Conservation (phyloP, 2,797 vertebrate species). For the Acomys russatus region DNA sequence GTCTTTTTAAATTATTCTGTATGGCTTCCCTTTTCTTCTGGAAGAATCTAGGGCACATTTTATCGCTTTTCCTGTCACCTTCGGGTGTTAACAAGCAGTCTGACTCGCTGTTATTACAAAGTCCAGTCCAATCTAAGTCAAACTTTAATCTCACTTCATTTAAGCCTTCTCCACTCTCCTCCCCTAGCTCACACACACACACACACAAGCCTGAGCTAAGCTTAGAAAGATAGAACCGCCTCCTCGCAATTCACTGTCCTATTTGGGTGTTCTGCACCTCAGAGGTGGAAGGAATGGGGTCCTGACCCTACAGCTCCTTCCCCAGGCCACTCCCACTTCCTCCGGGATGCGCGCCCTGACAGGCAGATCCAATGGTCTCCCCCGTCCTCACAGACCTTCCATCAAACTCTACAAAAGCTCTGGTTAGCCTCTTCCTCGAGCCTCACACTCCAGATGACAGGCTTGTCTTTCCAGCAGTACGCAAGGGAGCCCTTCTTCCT, state of each 20-base stretch:
- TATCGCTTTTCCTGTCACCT: conserved; percentile 58
- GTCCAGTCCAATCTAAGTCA: conserved; percentile 39
- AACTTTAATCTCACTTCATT: conserved; percentile 7
- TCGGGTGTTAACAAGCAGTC: conserved; percentile 62
- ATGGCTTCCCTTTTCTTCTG: conserved; percentile 28
- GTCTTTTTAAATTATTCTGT: conserved; percentile 64
- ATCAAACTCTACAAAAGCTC: background rate
- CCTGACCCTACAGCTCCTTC: background rate
- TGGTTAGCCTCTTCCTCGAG: background rate
- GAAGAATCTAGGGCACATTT: conserved; percentile 75
- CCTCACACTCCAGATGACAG: background rate
- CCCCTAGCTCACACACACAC: background rate
- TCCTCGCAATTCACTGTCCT: background rate
- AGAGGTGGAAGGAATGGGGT: no score
- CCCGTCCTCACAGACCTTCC: background rate
- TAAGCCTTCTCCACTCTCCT: background rate
- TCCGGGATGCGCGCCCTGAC: fast-evolving
- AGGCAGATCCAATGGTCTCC: background rate
- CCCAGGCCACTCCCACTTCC: background rate
- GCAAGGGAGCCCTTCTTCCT: background rate
- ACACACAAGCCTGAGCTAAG: background rate
- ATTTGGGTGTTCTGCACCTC: background rate
- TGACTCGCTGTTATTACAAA: conserved; percentile 55
- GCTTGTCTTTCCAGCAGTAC: background rate
- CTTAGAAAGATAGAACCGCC: background rate